phyloP scores from a whole-genome alignment of 2,888 invertebrate genomes.

The Macaria liturata region DNA sequence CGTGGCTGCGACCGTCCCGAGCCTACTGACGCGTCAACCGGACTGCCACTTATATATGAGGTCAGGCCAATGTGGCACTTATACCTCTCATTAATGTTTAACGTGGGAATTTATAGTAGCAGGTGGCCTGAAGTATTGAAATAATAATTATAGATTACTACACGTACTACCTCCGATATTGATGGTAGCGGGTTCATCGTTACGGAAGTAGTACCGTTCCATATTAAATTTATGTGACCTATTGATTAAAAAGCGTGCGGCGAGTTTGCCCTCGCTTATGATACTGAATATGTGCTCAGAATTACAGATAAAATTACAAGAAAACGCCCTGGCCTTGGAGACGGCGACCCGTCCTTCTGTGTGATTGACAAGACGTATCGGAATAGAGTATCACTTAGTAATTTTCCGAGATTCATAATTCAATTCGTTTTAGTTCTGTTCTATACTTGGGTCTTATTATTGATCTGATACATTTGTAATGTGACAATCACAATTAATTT shows the following conservation, averaged over 20 bases:
- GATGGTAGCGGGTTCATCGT: constrained; percentile 6
- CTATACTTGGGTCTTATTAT: no score
- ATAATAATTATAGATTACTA: constrained; percentile 4
- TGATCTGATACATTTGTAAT: no score
- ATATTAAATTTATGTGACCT: constrained; percentile 6
- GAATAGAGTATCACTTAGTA: no score
- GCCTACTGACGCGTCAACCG: constrained; percentile 30
- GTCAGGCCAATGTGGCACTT: constrained; percentile 4
- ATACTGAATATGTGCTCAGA: constrained; percentile 1
- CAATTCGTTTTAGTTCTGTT: no score
- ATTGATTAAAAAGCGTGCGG: constrained; percentile 15
- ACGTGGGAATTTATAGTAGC: constrained; percentile 53
- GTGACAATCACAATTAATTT: no score
- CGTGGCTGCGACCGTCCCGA: constrained; percentile 4
- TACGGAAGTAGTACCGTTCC: constrained; percentile 19
- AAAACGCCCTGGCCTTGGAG: no score
- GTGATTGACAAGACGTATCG: no score
- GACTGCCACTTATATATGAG: constrained; percentile 17
- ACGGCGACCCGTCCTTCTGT: no score
- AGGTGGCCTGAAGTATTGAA: constrained; percentile 2
- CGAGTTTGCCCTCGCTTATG: constrained; percentile 3
- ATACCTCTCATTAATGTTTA: constrained; percentile 51
- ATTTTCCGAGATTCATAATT: no score
- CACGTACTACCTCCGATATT: constrained; percentile 11
- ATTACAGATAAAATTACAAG: no score